Evolutionary conservation across 53 echinoderm and acorn worm genomes (phyloP).

Genomic region (Astropecten irregularis): DNA sequence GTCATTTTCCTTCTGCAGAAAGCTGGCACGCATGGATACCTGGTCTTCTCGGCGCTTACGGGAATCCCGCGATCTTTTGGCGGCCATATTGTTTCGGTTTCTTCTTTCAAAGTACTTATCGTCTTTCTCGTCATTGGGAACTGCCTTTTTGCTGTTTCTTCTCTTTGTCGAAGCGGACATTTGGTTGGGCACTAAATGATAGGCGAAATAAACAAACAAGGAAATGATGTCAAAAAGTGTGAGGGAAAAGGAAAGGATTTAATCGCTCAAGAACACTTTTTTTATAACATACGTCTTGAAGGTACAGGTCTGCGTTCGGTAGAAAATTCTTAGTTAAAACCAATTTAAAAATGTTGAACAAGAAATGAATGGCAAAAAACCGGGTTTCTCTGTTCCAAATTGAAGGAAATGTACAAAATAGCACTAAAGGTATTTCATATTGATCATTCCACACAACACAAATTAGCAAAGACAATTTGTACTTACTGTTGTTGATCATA

Average conservation of each 20-base stretch:
- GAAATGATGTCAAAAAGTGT: neutral
- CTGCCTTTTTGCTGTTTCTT: constrained; percentile 60
- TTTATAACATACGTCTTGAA: no score
- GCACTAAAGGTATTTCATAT: no score
- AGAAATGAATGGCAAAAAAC: no score
- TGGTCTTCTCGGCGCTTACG: constrained; percentile 86
- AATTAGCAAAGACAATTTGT: no score
- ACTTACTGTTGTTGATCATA: constrained; percentile 19
- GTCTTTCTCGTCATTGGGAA: constrained; percentile 75
- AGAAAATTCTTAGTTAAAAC: no score
- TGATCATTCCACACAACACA: no score
- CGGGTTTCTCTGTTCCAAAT: no score
- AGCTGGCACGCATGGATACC: constrained; percentile 83
- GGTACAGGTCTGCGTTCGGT: no score
- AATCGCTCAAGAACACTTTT: neutral
- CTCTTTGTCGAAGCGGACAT: constrained; percentile 7
- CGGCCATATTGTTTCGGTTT: constrained; percentile 91
- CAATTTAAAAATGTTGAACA: no score
- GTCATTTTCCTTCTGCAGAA: constrained; percentile 89
- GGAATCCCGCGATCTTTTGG: constrained; percentile 93
- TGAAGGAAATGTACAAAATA: no score
- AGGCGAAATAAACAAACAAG: neutral
- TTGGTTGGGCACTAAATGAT: neutral
- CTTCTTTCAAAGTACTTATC: constrained; percentile 89
- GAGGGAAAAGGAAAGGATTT: neutral